Evolutionary conservation across 2,797 vertebrate genomes (phyloP), one percentile per base, ranked within the genome.

Genomic region (Hypotaenidia philippensis): DNA sequence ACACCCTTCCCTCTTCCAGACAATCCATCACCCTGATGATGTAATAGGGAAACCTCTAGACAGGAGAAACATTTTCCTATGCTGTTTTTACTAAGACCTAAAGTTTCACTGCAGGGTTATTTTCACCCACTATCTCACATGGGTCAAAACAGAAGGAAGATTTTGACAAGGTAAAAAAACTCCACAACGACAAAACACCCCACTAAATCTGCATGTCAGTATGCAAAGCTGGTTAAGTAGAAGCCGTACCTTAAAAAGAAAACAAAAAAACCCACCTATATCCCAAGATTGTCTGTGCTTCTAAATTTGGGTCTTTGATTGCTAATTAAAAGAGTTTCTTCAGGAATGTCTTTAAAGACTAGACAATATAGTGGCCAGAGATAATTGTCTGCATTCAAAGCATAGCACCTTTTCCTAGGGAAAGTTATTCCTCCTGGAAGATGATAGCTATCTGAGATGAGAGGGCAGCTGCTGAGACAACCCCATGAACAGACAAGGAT

Each of bases 11-110:
- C 47, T 83, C 75, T 89, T 87, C 84, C 91, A 96, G 94, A 94
- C 82, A 91, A 64, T 74, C 53, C 3, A 3, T 85, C 85, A 91
- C 9, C 36, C 64, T 53, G 63, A 31, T 94, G 87, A 95, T 25
- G 38, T 77, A 92, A 93, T 23, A 83, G 68, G 64, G 75, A 93
- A 95, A n/a, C 63, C 74, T 93, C 70, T 70, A 94, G 90, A 90
- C 47, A 65, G 47, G 12, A 90, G 61, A 92, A 88, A 89, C 13
- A 69, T 82, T 93, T 89, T 93, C 41, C 82, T 93, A 47, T 29
- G 38, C 41, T 69, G 70, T 21, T 41, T 81, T 90, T 40, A 64
- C 52, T 45, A 61, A 68, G 40, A 26, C 32, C 52, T 84, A 53
- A 90, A 90, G 32, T 70, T 21, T 25, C 60, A 72, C 27, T 82